These are phyloP conservation scores for Agelastica alni DNA, from an alignment of 2,888 invertebrate genomes.

Conservation along the genomic window DNA sequence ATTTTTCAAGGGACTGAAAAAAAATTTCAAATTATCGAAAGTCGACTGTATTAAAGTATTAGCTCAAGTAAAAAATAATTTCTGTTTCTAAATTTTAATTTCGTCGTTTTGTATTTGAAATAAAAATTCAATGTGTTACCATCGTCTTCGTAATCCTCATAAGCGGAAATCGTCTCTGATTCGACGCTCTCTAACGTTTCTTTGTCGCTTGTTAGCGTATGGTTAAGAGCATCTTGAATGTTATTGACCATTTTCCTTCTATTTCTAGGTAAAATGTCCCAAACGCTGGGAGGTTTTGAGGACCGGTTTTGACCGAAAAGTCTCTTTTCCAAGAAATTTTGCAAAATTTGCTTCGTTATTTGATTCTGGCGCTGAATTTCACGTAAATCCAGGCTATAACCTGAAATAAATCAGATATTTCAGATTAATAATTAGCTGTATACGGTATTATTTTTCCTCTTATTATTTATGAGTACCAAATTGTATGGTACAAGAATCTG, in stretches of 20 bases:
- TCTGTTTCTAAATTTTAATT: no score
- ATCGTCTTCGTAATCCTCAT: conserved; percentile 64
- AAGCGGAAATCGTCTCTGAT: conserved; percentile 66
- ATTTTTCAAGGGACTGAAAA: no score
- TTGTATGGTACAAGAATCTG: no score
- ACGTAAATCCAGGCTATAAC: conserved; percentile 53
- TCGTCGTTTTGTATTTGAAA: no score
- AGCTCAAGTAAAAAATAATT: no score
- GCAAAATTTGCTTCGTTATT: conserved; percentile 76
- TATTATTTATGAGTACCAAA: no score
- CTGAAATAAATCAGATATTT: conserved; percentile 46
- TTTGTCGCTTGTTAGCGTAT: conserved; percentile 35
- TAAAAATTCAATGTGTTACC: no score
- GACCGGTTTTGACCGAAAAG: conserved; percentile 62
- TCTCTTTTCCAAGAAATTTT: conserved; percentile 72
- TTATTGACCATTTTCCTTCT: conserved; percentile 42
- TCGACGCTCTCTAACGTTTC: conserved; percentile 72
- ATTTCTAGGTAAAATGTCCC: conserved; percentile 65
- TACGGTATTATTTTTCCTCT: no score
- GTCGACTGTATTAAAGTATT: no score
- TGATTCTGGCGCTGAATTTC: conserved; percentile 76
- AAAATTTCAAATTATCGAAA: no score
- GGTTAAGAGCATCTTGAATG: conserved; percentile 47
- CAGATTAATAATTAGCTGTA: no score
- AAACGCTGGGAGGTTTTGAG: conserved; percentile 64